These are phyloP conservation scores for Orchesella cincta DNA, from an alignment of 1,140 invertebrate genomes.

Conservation along the genomic window DNA sequence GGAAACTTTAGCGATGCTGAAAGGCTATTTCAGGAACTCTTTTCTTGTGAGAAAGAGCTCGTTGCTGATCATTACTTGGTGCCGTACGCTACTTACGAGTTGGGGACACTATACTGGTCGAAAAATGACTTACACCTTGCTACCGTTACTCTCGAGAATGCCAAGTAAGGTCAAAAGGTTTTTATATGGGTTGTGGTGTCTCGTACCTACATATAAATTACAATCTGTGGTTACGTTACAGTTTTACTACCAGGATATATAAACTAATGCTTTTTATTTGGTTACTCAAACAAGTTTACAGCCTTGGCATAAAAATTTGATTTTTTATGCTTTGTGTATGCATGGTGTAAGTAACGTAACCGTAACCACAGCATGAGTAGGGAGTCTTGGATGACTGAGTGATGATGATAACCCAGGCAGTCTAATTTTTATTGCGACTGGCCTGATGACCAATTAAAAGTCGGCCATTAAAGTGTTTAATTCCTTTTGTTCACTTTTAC, in stretches of 20 bases:
- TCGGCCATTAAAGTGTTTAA: background rate
- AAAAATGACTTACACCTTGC: conserved; percentile 70
- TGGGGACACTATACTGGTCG: conserved; percentile 74
- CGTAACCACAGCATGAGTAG: too few species aligned
- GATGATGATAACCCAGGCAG: background rate
- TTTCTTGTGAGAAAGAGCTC: conserved; percentile 73
- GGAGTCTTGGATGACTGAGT: too few species aligned
- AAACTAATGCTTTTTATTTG: too few species aligned
- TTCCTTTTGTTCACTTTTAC: conserved; percentile 20
- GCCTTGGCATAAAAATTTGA: too few species aligned
- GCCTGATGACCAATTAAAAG: background rate
- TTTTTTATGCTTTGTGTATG: too few species aligned
- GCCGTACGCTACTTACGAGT: conserved; percentile 83
- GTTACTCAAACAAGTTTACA: too few species aligned
- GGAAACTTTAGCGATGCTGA: conserved; percentile 71
- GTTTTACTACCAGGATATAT: too few species aligned
- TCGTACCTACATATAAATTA: too few species aligned
- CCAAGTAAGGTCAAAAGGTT: too few species aligned
- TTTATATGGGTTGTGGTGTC: too few species aligned
- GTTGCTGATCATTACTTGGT: conserved; percentile 81
- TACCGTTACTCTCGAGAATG: conserved; percentile 73
- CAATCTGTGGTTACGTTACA: too few species aligned
- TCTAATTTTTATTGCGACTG: background rate
- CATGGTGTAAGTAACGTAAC: too few species aligned
- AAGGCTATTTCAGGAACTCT: conserved; percentile 71